Base-by-base conservation (phyloP, 2,888 invertebrate genomes). In the Tineola bisselliella region DNA sequence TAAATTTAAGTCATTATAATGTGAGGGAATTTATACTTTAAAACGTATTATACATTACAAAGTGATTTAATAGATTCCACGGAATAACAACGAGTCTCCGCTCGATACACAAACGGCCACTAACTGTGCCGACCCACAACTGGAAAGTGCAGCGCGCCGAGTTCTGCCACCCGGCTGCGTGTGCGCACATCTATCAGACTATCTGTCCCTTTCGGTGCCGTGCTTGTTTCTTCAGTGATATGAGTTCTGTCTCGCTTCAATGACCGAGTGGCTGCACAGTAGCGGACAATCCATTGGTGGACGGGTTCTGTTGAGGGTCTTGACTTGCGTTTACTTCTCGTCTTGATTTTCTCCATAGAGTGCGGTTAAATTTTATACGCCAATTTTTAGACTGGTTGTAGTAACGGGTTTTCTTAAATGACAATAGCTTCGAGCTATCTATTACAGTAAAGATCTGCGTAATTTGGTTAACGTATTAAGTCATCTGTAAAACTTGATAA, bases 241-340 rank as follows among this genome's bases (percentile, higher is more conserved):
- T 60, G 48, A 62, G 63, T 33, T 63, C 38, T 64, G 63, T 64
- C 65, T 75, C 75, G 68, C 69, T 63, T 64, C 69, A 63, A 65
- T 67, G 65, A 63, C 65, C 67, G 65, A 71, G 71, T 70, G 71
- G 79, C 70, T 84, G 83, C 81, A 84, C 86, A 81, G 87, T 84
- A 83, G 83, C 77, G 75, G 73, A 76, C 76, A 76, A 76, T 74
- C 76, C 74, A 74, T 70, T 71, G 76, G 72, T 78, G 80, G 81
- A 82, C 84, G 77, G 79, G 84, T 84, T 84, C 77, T 78, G 75
- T 77, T 72, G 77, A 73, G 76, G 74, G 73, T 81, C 75, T 78
- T 76, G 79, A 62, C 64, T 63, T 61, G 63, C 61, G 63, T 62
- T 62, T 61, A 79, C 77, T 80, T 67, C 67, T 70, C 75, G 74